Evolutionary conservation across 2,113 vertebrate genomes (phyloP).

Genomic region (Silurus asotus): DNA sequence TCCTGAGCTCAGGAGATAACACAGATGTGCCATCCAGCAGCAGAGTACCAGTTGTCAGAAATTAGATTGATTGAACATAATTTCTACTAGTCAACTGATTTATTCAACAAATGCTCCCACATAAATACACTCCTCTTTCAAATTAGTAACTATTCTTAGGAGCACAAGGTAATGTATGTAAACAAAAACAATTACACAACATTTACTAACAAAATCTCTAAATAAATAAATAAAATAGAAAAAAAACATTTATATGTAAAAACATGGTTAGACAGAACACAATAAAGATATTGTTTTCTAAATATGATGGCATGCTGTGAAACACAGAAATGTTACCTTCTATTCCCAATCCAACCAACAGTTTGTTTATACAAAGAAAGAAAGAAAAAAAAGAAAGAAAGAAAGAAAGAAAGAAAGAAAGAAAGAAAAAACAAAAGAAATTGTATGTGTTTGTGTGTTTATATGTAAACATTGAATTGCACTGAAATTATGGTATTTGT

Average conservation of each 20-base stretch:
- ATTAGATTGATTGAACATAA: not conserved
- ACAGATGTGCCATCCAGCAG: not conserved
- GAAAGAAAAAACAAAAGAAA: too few relatives aligned
- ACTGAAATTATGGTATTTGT: not conserved
- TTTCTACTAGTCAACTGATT: not conserved
- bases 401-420: too few relatives aligned
- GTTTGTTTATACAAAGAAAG: not conserved
- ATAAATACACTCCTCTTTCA: not conserved
- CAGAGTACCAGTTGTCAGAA: not conserved
- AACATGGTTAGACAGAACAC: not conserved
- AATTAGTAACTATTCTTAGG: not conserved
- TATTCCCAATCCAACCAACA: not conserved
- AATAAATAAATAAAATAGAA: not conserved
- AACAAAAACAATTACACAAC: not conserved
- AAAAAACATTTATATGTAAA: not conserved
- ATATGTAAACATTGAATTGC: not conserved
- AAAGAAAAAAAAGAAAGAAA: not conserved
- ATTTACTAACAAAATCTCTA: not conserved
- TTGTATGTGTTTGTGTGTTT: not conserved
- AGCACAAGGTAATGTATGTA: not conserved
- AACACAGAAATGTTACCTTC: not conserved
- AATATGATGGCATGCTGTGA: not conserved
- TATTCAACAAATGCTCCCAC: not conserved
- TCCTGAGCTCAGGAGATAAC: not conserved
- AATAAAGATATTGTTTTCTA: not conserved